Evolutionary conservation across 2,113 vertebrate genomes (phyloP).

Genomic region (Epinephelus moara): DNA sequence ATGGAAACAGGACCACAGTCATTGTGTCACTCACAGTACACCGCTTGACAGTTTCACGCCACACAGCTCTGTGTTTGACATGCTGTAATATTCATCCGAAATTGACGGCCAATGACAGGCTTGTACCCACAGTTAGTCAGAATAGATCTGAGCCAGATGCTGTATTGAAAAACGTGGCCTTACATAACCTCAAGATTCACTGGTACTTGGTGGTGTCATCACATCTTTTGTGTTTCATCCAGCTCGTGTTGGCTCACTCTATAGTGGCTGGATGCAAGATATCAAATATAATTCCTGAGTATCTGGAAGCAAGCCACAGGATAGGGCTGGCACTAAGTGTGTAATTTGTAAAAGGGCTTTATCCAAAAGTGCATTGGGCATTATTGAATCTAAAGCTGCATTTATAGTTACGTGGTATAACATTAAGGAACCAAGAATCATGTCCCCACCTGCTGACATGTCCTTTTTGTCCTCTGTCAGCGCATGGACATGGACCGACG

Average conservation of each 20-base stretch:
- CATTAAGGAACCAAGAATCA: background rate
- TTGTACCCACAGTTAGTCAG: too few species aligned
- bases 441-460: background rate
- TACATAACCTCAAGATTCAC: background rate
- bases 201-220: too few species aligned
- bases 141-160: too few species aligned
- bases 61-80: background rate
- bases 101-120: too few species aligned
- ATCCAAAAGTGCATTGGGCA: background rate
- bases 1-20: background rate
- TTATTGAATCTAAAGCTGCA: background rate
- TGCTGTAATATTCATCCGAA: too few species aligned
- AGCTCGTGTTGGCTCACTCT: background rate
- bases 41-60: background rate
- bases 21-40: background rate
- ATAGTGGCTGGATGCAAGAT: background rate
- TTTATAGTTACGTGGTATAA: background rate
- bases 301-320: background rate
- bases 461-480: slow-evolving; percentile 55
- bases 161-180: background rate
- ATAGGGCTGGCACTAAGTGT: too few species aligned
- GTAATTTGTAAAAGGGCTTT: background rate
- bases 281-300: background rate
- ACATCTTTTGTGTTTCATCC: background rate
- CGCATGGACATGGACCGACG: slow-evolving; percentile 96